Percentiles rank a stretch among this genome's conserved stretches.
phyloP scores from a whole-genome alignment of 2,797 vertebrate species.

The Enoplosus armatus region DNA sequence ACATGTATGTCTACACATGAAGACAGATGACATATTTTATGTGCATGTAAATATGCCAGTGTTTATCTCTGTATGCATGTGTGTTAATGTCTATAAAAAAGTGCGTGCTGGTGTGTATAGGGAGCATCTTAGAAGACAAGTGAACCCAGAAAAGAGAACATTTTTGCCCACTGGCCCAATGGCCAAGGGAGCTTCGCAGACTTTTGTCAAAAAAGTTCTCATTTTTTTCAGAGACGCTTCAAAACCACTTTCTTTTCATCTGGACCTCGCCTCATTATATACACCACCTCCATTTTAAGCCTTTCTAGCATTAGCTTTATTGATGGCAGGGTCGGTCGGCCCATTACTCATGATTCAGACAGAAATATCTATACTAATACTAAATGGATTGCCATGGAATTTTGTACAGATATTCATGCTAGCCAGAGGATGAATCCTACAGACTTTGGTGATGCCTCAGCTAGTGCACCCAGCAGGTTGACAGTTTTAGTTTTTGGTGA shows the following conservation, averaged over 20 bases:
- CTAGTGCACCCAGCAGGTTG: too few relatives aligned
- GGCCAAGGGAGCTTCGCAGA: background rate
- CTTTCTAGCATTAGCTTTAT: background rate
- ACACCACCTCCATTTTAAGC: background rate
- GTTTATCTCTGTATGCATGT: background rate
- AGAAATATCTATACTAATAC: background rate
- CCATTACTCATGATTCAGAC: background rate
- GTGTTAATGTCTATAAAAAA: background rate
- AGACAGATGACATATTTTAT: background rate
- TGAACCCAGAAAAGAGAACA: constrained; percentile 8
- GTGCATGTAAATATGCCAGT: background rate
- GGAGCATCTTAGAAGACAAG: background rate
- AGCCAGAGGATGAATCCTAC: background rate
- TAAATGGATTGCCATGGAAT: background rate
- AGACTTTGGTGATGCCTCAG: background rate
- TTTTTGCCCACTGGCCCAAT: background rate
- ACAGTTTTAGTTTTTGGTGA: background rate
- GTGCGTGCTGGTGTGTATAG: background rate
- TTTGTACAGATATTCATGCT: background rate
- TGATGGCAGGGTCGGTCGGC: too few relatives aligned
- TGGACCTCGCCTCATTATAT: background rate
- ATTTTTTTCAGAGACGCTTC: background rate
- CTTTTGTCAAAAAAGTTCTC: background rate
- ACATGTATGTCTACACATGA: background rate
- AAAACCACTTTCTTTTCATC: background rate